Evolutionary conservation across 1,140 invertebrate species (phyloP), one percentile per base, ranked within the genome.

Genomic region (Eueides isabella): DNA sequence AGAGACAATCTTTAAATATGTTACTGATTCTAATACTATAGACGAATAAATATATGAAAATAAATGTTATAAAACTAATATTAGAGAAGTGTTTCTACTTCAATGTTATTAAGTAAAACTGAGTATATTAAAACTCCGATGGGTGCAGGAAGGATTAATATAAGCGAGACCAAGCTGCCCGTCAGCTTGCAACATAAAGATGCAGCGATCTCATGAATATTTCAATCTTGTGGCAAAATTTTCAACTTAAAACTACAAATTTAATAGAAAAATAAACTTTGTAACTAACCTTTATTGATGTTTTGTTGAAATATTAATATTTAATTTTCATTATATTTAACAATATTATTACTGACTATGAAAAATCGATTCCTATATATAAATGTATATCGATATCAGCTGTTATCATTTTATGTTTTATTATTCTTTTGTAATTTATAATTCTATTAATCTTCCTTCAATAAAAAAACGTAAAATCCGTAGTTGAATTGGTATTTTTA

Each of bases 181-280:
- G 48, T 55, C 48, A 55, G 48, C 48, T 55, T 55, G 48, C 48
- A 55, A 26, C 48, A 55, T 26, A 26, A n/a, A 55, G 19, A 55
- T 55, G 48, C 19, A 55, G 11, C 48, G 1, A 55, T 55, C 9
- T 55, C 48, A 55, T 55, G 48, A 55, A 55, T 55, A 55, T 55
- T 55, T 55, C 23, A 55, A 55, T 55, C 2, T 55, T 55, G 23
- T 55, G 48, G 48, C 4, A 26, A 38, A 38, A 38, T 38, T 38
- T 38, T 38, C 35, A 16, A 26, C 23, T 55, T 55, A 26, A 23
- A 55, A 55, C 26, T 23, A 55, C 48, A 55, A 55, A 55, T 26
- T 0, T 26, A 55, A 55, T 26, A 26, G 23, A 26, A 26, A 55
- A 12, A 55, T 55, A 55, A 26, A 55, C 23, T 26, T 55, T 55